Evolutionary conservation across 2,888 invertebrate genomes (phyloP).

Genomic region (Alcis repandata): DNA sequence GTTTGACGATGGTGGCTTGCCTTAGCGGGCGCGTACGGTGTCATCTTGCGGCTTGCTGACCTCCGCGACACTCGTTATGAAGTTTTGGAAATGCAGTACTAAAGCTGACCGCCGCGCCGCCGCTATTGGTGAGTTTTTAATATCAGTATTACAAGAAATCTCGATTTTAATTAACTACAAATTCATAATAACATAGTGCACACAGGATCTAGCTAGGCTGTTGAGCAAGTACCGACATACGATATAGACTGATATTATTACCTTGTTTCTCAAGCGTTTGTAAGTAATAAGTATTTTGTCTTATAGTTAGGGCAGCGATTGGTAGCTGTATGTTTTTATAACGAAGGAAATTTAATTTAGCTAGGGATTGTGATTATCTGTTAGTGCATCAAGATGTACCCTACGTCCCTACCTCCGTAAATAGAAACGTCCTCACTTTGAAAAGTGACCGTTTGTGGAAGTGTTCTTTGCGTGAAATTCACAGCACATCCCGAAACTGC

Average conservation of each 20-base stretch:
- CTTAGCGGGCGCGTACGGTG: constrained; percentile 71
- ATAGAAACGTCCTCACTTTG: too few relatives aligned
- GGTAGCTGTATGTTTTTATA: not conserved
- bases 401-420: too few relatives aligned
- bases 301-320: not conserved
- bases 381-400: too few relatives aligned
- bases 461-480: too few relatives aligned
- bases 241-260: not conserved
- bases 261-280: not conserved
- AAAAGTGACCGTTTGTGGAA: too few relatives aligned
- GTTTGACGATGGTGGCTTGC: constrained; percentile 76
- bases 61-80: constrained; percentile 65
- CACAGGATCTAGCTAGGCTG: constrained; percentile 21
- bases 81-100: constrained; percentile 80
- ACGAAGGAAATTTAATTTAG: not conserved
- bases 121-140: constrained; percentile 65
- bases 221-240: constrained; percentile 12
- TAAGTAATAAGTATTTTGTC: not conserved
- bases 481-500: too few relatives aligned
- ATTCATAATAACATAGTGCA: constrained; percentile 11
- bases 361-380: not conserved
- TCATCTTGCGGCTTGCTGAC: constrained; percentile 61
- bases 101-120: constrained; percentile 68
- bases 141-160: not conserved
- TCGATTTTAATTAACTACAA: not conserved